phyloP scores from a whole-genome alignment of 1,140 invertebrate genomes.

The Dendrolimus punctatus region DNA sequence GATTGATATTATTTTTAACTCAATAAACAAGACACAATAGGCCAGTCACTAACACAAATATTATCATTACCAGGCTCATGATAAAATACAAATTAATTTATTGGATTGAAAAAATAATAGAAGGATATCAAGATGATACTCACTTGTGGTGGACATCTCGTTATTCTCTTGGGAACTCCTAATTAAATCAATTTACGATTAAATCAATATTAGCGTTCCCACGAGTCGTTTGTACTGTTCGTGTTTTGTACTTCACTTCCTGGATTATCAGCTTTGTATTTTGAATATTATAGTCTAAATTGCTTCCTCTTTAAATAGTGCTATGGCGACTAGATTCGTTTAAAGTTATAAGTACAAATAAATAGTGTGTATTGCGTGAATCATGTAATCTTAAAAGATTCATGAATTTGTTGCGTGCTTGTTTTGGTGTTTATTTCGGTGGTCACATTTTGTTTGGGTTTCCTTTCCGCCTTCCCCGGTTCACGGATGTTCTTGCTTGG shows the following conservation, averaged over 20 bases:
- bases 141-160: constrained; percentile 60
- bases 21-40: too few species aligned
- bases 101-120: not conserved
- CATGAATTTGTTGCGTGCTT: constrained; percentile 52
- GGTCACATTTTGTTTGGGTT: constrained; percentile 55
- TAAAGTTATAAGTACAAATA: constrained; percentile 58
- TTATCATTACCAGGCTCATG: too few species aligned
- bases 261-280: constrained; percentile 24
- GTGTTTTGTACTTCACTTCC: constrained; percentile 47
- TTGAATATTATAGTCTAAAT: constrained; percentile 45
- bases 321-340: constrained; percentile 67
- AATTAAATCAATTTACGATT: constrained; percentile 55
- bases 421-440: constrained; percentile 49
- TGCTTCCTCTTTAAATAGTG: constrained; percentile 57
- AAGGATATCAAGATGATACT: constrained; percentile 27
- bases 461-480: constrained; percentile 20
- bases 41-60: too few species aligned
- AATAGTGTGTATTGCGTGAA: constrained; percentile 32
- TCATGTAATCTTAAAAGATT: constrained; percentile 57
- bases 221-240: constrained; percentile 46
- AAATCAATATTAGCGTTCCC: constrained; percentile 58
- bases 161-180: constrained; percentile 35
- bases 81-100: too few species aligned
- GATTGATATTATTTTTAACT: too few species aligned
- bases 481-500: constrained; percentile 14